Conservation (phyloP, 2,113 vertebrate species). For the Eptatretus burgeri region DNA sequence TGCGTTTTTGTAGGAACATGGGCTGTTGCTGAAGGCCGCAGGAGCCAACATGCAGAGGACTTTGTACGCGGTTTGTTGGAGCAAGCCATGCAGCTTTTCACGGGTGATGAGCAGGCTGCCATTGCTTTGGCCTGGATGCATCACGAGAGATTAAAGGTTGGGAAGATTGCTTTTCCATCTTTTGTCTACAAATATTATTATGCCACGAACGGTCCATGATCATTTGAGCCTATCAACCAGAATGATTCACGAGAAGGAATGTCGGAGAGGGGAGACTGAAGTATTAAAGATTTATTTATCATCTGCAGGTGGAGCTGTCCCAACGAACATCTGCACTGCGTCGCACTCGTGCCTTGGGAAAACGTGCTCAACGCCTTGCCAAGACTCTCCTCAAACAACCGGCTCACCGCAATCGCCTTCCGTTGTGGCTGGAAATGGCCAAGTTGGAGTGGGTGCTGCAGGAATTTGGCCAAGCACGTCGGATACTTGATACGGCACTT, state of each 20-base stretch:
- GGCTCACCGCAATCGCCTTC: slow-evolving; percentile 37
- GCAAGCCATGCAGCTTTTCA: slow-evolving; percentile 23
- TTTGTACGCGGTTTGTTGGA: slow-evolving; percentile 41
- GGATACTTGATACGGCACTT: slow-evolving; percentile 46
- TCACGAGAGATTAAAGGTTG: slow-evolving; percentile 67
- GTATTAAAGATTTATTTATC: too few relatives aligned
- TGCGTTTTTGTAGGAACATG: too few relatives aligned
- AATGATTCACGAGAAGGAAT: too few relatives aligned
- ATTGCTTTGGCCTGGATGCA: slow-evolving; percentile 39
- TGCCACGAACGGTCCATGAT: too few relatives aligned
- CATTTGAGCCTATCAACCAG: too few relatives aligned
- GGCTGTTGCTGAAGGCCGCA: too few relatives aligned
- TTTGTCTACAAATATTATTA: too few relatives aligned
- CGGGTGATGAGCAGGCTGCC: slow-evolving; percentile 21
- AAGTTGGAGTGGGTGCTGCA: slow-evolving; percentile 74
- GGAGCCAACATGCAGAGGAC: slow-evolving; percentile 20
- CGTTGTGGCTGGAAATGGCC: slow-evolving; percentile 52
- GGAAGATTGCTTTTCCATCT: too few relatives aligned
- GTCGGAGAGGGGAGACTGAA: too few relatives aligned
- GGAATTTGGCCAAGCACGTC: slow-evolving; percentile 45
- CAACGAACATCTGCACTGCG: neutral
- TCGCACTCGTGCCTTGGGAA: slow-evolving; percentile 32
- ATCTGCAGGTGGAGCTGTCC: slow-evolving; percentile 1
- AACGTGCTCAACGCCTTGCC: slow-evolving; percentile 43
- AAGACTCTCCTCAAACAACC: slow-evolving; percentile 58